A percentile compares a stretch with the other conserved stretches of the same genome.
Conservation (phyloP, 2,888 invertebrate species). For the Drosophila lacicola region DNA sequence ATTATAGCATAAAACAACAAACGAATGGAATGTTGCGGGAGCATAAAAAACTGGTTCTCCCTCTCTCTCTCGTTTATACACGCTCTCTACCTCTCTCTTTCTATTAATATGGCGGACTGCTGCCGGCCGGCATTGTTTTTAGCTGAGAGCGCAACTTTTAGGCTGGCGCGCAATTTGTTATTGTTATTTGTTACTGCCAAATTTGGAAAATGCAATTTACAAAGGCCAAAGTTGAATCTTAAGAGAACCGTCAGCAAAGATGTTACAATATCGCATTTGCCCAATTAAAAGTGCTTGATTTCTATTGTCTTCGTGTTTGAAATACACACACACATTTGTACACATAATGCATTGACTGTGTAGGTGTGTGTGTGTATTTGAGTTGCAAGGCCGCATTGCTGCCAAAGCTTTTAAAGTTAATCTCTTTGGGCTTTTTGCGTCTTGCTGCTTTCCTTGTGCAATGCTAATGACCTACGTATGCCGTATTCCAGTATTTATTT, state of each 20-base stretch:
- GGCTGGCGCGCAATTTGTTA: conserved; percentile 52
- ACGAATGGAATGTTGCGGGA: conserved; percentile 42
- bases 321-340: conserved; percentile 10
- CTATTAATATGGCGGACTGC: conserved; percentile 50
- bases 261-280: conserved; percentile 20
- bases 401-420: conserved; percentile 33
- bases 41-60: conserved; percentile 48
- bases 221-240: conserved; percentile 21
- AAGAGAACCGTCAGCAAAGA: conserved; percentile 18
- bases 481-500: conserved; percentile 49
- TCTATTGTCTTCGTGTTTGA: conserved; percentile 9
- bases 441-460: conserved; percentile 39
- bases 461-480: conserved; percentile 57
- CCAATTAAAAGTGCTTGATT: conserved; percentile 16
- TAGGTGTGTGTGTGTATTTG: conserved; percentile 7
- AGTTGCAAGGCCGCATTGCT: conserved; percentile 47
- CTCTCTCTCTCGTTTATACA: neutral
- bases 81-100: conserved; percentile 3
- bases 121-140: conserved; percentile 72
- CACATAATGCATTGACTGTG: conserved; percentile 2
- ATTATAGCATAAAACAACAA: conserved; percentile 33
- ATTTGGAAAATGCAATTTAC: conserved; percentile 32
- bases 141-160: conserved; percentile 55
- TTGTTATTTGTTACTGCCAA: conserved; percentile 33
- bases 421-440: conserved; percentile 39